phyloP scores from a whole-genome alignment of 64 coral and sea anemone species.

The Actinia tenebrosa region DNA sequence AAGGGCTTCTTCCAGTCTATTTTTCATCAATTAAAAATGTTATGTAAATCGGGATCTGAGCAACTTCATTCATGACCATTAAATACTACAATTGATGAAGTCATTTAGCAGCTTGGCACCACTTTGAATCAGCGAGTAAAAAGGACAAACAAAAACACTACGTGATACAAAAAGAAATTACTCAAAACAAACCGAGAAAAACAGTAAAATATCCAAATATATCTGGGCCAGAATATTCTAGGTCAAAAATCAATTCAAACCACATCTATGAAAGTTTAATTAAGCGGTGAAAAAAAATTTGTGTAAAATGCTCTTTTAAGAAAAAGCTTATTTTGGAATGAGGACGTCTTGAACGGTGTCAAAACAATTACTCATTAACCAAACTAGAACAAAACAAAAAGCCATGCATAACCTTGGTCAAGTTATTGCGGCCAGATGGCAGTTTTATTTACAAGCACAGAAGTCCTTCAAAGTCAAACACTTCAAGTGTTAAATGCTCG shows the following conservation, averaged over 20 bases:
- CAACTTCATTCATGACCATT: not conserved
- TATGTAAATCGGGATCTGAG: conserved; percentile 11
- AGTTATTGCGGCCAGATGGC: not conserved
- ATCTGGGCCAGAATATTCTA: not conserved
- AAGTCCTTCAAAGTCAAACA: not conserved
- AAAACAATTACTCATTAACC: conserved; percentile 16
- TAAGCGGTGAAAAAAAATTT: not conserved
- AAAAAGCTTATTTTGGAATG: conserved; percentile 2
- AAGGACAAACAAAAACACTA: not conserved
- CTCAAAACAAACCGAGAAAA: not conserved
- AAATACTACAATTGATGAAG: not conserved
- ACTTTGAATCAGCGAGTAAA: not conserved
- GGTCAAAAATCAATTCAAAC: not conserved
- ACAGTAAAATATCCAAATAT: not conserved
- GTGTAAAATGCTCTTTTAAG: conserved; percentile 25
- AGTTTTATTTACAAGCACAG: not conserved
- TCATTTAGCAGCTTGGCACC: not conserved
- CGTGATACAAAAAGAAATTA: not conserved
- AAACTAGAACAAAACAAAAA: not conserved
- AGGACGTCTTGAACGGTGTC: not conserved
- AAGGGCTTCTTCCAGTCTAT: not conserved
- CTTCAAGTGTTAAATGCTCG: not conserved
- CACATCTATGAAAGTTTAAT: conserved; percentile 1
- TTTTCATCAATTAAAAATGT: not conserved
- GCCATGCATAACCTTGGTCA: not conserved